Evolutionary conservation across 2,797 vertebrate species (phyloP).

Genomic region (Neosalanx taihuensis): DNA sequence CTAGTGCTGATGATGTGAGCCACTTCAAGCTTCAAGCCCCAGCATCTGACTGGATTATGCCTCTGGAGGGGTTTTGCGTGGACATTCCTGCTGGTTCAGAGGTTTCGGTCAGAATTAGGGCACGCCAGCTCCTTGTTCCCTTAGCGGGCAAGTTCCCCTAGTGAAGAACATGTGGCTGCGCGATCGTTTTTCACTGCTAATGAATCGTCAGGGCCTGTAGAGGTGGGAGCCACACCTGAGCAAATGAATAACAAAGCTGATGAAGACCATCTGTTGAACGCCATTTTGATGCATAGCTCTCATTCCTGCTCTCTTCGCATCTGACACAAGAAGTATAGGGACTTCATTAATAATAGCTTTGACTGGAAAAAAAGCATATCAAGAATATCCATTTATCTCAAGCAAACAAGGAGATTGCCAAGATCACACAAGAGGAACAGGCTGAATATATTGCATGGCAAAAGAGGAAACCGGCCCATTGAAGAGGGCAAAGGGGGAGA

Average conservation of each 20-base stretch:
- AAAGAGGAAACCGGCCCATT: background rate
- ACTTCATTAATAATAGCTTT: slow-evolving; percentile 41
- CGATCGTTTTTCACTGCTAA: slow-evolving; percentile 39
- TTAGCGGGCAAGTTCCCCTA: background rate
- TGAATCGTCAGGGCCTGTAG: slow-evolving; percentile 26
- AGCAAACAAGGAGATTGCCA: slow-evolving; percentile 18
- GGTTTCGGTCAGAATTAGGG: background rate
- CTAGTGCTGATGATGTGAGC: background rate
- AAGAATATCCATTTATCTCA: slow-evolving; percentile 16
- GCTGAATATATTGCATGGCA: background rate
- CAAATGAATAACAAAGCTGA: slow-evolving; percentile 38
- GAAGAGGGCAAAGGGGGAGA: background rate
- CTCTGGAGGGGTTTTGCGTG: background rate
- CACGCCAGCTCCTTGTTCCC: background rate
- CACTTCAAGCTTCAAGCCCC: background rate
- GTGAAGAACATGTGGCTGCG: slow-evolving; percentile 14
- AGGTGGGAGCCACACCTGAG: slow-evolving; percentile 41
- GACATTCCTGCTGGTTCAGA: background rate
- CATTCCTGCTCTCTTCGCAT: slow-evolving; percentile 41
- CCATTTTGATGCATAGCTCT: slow-evolving; percentile 47
- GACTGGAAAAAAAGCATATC: slow-evolving; percentile 11
- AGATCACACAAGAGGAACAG: background rate
- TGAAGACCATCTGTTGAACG: slow-evolving; percentile 52
- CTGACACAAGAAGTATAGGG: slow-evolving; percentile 30
- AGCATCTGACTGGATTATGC: background rate